Evolutionary conservation across 2,797 vertebrate species (phyloP).

Genomic region (Gambusia yucatana): DNA sequence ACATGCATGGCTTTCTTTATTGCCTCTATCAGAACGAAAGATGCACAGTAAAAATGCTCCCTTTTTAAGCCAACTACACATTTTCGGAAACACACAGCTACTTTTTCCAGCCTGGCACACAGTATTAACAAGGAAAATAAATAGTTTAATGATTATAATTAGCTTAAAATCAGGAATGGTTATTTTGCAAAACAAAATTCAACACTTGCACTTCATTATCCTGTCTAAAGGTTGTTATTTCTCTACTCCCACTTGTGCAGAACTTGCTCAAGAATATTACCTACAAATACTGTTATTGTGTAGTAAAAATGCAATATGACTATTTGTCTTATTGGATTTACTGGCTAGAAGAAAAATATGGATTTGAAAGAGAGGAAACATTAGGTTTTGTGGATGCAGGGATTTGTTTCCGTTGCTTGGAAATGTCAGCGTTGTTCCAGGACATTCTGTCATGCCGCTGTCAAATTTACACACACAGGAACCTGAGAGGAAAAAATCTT

Average conservation of each 20-base stretch:
- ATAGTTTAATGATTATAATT: not conserved
- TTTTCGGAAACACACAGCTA: not conserved
- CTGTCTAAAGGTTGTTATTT: not conserved
- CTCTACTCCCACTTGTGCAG: not conserved
- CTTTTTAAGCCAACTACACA: not conserved
- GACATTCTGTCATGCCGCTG: conserved; percentile 1
- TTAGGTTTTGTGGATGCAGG: not conserved
- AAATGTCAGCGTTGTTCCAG: not conserved
- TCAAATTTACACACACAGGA: not conserved
- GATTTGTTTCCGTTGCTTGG: not conserved
- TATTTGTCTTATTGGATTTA: not conserved
- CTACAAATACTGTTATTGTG: not conserved
- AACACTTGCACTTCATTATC: not conserved
- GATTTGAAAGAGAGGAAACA: not conserved
- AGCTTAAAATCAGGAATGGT: not conserved
- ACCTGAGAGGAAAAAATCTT: not conserved
- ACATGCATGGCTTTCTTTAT: not conserved
- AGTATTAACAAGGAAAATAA: not conserved
- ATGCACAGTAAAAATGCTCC: not conserved
- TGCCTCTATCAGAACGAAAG: not conserved
- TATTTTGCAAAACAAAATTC: not conserved
- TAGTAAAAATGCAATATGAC: not conserved
- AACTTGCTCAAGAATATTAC: not conserved
- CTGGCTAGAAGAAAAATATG: not conserved
- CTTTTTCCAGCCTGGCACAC: not conserved